Evolutionary conservation across 2,797 vertebrate species (phyloP), one percentile per base, ranked within the genome.

Genomic region (Sebastes hubbsi): DNA sequence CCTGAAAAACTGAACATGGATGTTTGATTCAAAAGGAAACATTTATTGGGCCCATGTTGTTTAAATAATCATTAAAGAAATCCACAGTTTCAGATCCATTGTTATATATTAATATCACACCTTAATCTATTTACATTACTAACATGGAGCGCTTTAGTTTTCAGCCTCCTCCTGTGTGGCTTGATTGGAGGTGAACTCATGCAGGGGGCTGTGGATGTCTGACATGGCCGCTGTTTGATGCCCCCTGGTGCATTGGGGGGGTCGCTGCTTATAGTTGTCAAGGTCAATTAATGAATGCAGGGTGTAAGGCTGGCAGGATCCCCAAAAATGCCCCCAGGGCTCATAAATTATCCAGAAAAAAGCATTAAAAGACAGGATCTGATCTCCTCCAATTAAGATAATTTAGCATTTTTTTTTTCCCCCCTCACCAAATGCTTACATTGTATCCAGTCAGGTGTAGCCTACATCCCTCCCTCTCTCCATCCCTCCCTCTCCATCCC

Each of bases 221-320:
- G 90, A 94, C 91, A 91, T 90, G 89, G 89, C 89, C 61, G 87
- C 84, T 56, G 85, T 93, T 89, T 92, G 92, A 93, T 91, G 89
- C 91, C 92, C 91, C 89, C 91, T 91, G 85, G 91, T 92, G 91
- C 88, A 90, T 80, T 77, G 81, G 78, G 75, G 81, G 89, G 87
- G 91, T 87, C 76, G 75, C 88, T 91, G 93, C 91, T 92, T 93
- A 91, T 94, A 94, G 95, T 95, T 95, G 94, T 95, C 96, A 95
- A 95, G 95, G 95, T 96, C 94, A 95, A 95, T 96, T 95, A 94
- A 95, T 93, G 92, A 91, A 93, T 88, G 87, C 85, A 72, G 85
- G 90, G 90, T 80, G 81, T 89, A 89, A 87, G 80, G 87, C 90
- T 85, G 84, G 77, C 91, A 86, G 89, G 84, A 84, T 88, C 83